Evolutionary conservation across 2,888 invertebrate species (phyloP).

Genomic region (Agonopterix arenella): DNA sequence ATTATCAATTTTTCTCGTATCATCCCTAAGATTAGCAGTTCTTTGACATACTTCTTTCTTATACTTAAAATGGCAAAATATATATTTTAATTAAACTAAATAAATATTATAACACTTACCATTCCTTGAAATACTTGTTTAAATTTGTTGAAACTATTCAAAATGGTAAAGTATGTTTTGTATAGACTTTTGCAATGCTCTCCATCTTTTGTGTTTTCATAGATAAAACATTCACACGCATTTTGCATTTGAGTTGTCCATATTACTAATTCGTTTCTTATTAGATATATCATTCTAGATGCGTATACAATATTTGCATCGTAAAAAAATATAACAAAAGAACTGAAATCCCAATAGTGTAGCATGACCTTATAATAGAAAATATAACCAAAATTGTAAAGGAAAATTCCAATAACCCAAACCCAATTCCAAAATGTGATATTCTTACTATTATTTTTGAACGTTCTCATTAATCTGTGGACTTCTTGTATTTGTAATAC

Average conservation of each 20-base stretch:
- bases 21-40: too few species aligned
- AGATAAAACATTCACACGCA: too few species aligned
- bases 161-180: too few species aligned
- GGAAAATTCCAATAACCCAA: background rate
- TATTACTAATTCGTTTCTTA: background rate
- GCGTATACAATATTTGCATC: background rate
- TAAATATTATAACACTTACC: too few species aligned
- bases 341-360: background rate
- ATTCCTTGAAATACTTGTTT: slow-evolving; percentile 6
- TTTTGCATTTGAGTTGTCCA: background rate
- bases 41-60: too few species aligned
- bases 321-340: background rate
- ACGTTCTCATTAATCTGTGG: background rate
- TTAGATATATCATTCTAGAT: background rate
- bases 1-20: too few species aligned
- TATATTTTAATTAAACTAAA: too few species aligned
- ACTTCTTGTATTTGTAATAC: background rate
- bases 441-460: background rate
- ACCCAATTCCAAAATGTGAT: background rate
- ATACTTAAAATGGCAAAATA: too few species aligned
- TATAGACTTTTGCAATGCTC: too few species aligned
- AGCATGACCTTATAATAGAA: background rate
- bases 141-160: slow-evolving; percentile 1
- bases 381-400: background rate
- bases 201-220: too few species aligned